Evolutionary conservation across 2,113 vertebrate genomes (phyloP).

Genomic region (Stigmatopora nigra): DNA sequence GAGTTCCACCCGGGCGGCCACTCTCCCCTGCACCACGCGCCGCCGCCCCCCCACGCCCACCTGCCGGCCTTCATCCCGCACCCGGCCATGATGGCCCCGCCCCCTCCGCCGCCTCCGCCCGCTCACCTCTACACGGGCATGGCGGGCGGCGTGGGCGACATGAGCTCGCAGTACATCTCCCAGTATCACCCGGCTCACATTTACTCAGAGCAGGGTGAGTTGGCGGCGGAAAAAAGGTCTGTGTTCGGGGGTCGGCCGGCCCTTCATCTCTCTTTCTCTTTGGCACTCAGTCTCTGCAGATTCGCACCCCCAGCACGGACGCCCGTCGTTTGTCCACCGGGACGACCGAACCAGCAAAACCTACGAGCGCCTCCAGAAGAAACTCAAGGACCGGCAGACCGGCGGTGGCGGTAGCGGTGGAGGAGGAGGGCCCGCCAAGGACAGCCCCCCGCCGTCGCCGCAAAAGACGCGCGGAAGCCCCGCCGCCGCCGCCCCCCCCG

Average conservation of each 20-base stretch:
- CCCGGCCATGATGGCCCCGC: conserved; percentile 86
- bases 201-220: conserved; percentile 89
- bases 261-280: too few relatives aligned
- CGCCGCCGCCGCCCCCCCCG: conserved; percentile 79
- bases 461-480: conserved; percentile 78
- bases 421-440: conserved; percentile 74
- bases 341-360: conserved; percentile 94
- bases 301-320: conserved; percentile 80
- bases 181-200: conserved; percentile 91
- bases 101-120: conserved; percentile 78
- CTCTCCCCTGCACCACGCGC: conserved; percentile 84
- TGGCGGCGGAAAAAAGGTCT: too few relatives aligned
- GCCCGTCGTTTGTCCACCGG: conserved; percentile 77
- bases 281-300: conserved; percentile 69
- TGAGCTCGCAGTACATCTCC: conserved; percentile 86
- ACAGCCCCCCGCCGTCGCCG: conserved; percentile 87
- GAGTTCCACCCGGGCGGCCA: conserved; percentile 92
- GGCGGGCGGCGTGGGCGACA: conserved; percentile 81
- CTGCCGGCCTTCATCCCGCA: conserved; percentile 91
- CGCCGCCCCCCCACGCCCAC: conserved; percentile 84
- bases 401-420: conserved; percentile 25
- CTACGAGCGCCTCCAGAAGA: conserved; percentile 91
- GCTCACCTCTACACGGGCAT: conserved; percentile 85
- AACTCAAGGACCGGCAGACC: conserved; percentile 85
- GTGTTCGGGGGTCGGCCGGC: too few relatives aligned